Percentiles rank a stretch among this genome's conserved stretches.
phyloP scores from a whole-genome alignment of 2,113 vertebrate genomes.

The Numenius arquata region DNA sequence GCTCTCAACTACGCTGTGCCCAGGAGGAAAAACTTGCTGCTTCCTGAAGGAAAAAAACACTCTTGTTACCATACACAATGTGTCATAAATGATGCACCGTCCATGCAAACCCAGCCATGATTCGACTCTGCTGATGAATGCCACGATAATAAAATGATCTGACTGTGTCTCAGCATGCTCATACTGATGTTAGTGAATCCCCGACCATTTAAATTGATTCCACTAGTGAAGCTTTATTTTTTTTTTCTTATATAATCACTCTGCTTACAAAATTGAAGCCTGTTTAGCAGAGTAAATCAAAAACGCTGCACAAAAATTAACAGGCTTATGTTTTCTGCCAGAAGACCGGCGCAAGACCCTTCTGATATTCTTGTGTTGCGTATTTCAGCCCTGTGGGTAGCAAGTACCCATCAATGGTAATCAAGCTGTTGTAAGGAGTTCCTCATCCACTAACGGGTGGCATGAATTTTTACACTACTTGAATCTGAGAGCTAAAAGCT shows the following conservation, averaged over 20 bases:
- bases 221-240: neutral
- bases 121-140: neutral
- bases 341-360: neutral
- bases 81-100: neutral
- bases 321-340: neutral
- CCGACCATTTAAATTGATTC: neutral
- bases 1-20: neutral
- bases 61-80: neutral
- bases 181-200: neutral
- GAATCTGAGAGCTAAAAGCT: neutral
- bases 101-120: neutral
- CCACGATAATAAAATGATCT: neutral
- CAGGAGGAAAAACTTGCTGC: neutral
- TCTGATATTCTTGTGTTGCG: neutral
- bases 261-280: neutral
- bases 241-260: neutral
- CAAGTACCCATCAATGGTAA: neutral
- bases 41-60: neutral
- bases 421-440: neutral
- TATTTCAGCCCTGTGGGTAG: neutral
- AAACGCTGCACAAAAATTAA: neutral
- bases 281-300: neutral
- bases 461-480: neutral
- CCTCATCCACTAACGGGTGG: neutral
- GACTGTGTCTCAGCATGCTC: neutral